Evolutionary conservation across 2,888 invertebrate genomes (phyloP), one percentile per base, ranked within the genome.

Genomic region (Drosophila tripunctata): DNA sequence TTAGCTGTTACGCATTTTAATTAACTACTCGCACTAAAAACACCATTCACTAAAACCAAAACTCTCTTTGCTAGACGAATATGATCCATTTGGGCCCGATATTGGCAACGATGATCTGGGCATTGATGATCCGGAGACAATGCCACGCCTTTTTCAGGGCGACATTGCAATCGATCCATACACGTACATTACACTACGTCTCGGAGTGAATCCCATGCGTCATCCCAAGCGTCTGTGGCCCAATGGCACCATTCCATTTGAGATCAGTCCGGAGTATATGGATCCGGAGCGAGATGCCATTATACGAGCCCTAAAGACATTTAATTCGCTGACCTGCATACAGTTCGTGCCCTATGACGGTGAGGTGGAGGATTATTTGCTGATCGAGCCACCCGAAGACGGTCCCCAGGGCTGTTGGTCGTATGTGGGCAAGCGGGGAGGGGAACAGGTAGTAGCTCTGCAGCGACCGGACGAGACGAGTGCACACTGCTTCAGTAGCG

Each of bases 391-490:
- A 0, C 90, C 90, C 0, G 93, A 94, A 24, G 93, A 94, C 75
- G 93, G 93, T 70, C 94, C 94, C 0, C 92, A 93, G 73, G 93
- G 96, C 10, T 96, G 96, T 88, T 96, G 95, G 93, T 96, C 96
- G 0, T 95, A 94, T 80, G 94, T 96, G 2, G 96, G 96, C 0
- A 92, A 93, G 76, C 93, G 93, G 36, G 96, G 96, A 0, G 96
- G 96, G 0, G 93, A 94, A 8, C 96, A 96, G 90, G 93, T 95
- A 2, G 92, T 96, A 0, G 94, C 95, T 1, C 90, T 96, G 36
- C 94, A 94, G 87, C 92, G 93, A 0, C 94, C 94, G 0, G 94
- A 94, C 74, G 90, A 92, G 8, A 92, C 87, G 2, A 93, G 94
- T 12, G 92, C 93, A 0, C 94, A 94, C 67, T 95, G 95, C 86